Base-by-base conservation (phyloP, 1,140 invertebrate genomes). In the Kradibia gibbosae region DNA sequence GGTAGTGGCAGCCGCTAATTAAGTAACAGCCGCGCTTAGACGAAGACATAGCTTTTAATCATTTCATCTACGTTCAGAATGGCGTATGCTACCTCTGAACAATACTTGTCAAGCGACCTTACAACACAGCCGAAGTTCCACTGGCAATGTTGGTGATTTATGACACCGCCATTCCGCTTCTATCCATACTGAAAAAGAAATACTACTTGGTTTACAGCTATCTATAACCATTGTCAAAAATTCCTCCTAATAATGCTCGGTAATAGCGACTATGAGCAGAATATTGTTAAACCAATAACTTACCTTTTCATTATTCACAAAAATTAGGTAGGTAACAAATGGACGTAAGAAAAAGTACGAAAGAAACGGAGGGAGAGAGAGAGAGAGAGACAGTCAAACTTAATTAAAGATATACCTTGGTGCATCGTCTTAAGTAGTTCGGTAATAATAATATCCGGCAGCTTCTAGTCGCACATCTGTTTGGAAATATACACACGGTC, bases 351-450 rank as follows among this genome's bases (percentile, higher is more conserved):
- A 2, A 70, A 36, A 1, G 3, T 10, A 31, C 7, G 3, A 36
- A 17, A 39, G 17, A 48, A 31, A 31, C 17, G 22, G 45, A 53
- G 20, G 10, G 73, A 36, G 3, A 39, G 50, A 57, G 25, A 25
- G 65, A 53, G 62, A 48, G 25, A 62, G 3, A 13, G 57, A 31
- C 48, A 36, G 10, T 2, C 78, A 45, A 20, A n/a, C n/a, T 55
- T 79, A 79, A 79, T 79, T 79, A 79, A 79, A 72, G 39, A 72
- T 17, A 31, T 25, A 31, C 17, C 3, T 1, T 0, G 36, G 28
- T 20, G 25, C 17, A 22, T 13, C 3, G 2, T 3, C 28, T 42
- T 31, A 57, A 79, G 45, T 17, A 50, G 34, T 0, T 7, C 48
- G n/a, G 13, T 28, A 72, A 72, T 72, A 72, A 72, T 17, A 57